phyloP scores from a whole-genome alignment of 1,140 invertebrate species.

The Forficula auricularia region DNA sequence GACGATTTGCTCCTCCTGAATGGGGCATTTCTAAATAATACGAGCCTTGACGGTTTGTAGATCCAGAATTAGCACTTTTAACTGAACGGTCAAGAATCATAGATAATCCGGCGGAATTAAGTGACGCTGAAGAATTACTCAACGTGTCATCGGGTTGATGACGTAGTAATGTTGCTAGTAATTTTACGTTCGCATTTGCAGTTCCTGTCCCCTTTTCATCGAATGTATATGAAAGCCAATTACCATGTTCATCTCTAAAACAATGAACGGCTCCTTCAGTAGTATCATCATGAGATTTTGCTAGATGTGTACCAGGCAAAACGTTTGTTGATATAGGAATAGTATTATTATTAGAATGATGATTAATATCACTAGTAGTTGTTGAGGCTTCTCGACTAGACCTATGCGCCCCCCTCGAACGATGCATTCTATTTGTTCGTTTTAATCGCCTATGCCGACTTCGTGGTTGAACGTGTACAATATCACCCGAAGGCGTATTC shows the following conservation, averaged over 20 bases:
- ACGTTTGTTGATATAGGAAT: slow-evolving; percentile 7
- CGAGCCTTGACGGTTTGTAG: too few species aligned
- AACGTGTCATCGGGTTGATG: slow-evolving; percentile 24
- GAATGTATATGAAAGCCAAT: slow-evolving; percentile 69
- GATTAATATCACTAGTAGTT: neutral
- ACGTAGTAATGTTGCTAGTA: slow-evolving; percentile 13
- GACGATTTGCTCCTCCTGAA: too few species aligned
- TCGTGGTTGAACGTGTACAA: slow-evolving; percentile 2
- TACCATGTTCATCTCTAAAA: slow-evolving; percentile 39
- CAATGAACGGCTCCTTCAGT: slow-evolving; percentile 74
- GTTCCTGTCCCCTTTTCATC: slow-evolving; percentile 51
- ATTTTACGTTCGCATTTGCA: slow-evolving; percentile 20
- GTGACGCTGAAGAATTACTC: slow-evolving; percentile 35
- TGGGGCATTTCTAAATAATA: too few species aligned
- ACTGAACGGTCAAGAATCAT: too few species aligned
- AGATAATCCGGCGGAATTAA: slow-evolving; percentile 29
- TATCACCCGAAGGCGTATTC: too few species aligned
- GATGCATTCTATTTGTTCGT: slow-evolving; percentile 9
- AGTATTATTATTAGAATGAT: neutral
- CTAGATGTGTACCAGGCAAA: slow-evolving; percentile 42
- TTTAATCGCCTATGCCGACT: slow-evolving; percentile 14
- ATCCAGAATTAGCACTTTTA: too few species aligned
- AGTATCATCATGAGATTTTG: slow-evolving; percentile 71
- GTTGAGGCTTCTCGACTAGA: too few species aligned
- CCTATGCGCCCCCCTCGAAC: too few species aligned